Conservation (phyloP, 2,797 vertebrate species). For the Anas flavirostris region DNA sequence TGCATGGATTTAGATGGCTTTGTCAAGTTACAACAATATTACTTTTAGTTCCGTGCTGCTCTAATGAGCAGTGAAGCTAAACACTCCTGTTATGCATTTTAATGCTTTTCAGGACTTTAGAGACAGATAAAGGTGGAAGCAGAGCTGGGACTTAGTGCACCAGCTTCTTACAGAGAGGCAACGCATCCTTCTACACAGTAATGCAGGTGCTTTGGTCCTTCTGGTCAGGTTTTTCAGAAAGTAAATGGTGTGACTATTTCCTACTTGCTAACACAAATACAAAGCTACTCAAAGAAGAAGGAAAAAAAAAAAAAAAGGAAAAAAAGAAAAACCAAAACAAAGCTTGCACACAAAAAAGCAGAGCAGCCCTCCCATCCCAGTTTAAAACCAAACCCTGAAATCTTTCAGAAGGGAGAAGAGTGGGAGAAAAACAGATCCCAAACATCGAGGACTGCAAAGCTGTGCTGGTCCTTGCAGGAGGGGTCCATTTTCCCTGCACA, state of each 20-base stretch:
- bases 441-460: neutral
- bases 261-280: neutral
- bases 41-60: constrained; percentile 75
- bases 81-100: constrained; percentile 59
- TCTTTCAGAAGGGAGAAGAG: neutral
- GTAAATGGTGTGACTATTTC: neutral
- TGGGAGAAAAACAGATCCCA: neutral
- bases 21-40: constrained; percentile 78
- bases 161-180: neutral
- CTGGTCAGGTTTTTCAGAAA: neutral
- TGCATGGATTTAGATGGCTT: constrained; percentile 76
- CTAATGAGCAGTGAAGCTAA: constrained; percentile 71
- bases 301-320: neutral
- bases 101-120: constrained; percentile 68
- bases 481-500: neutral
- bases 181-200: neutral
- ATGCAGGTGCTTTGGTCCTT: neutral
- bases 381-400: neutral
- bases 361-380: neutral
- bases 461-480: neutral
- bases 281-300: neutral
- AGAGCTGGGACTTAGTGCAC: neutral
- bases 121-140: constrained; percentile 32
- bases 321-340: neutral
- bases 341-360: neutral